Evolutionary conservation across 2,113 vertebrate species (phyloP), one percentile per base, ranked within the genome.

Genomic region (Oostethus manadensis): DNA sequence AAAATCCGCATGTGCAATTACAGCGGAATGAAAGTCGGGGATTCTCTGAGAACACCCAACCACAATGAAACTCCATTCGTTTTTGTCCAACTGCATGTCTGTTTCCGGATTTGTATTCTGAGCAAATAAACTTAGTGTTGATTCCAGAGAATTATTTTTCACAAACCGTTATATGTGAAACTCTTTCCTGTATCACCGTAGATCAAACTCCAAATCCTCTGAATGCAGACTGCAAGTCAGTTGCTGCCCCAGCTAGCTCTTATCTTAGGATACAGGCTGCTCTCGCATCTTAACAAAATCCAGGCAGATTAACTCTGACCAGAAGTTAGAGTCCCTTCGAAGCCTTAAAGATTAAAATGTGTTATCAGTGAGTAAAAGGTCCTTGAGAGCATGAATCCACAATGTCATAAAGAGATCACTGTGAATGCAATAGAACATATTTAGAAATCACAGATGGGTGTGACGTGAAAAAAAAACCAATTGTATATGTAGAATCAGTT

Each of bases 211-310:
- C 71, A 83, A 78, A 87, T 82, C 70, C 66, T 70, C 56, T 10
- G 33, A 78, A 79, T 66, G 53, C 59, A 8, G 42, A 70, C 66
- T 57, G 74, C 71, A 63, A 45, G 76, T 74, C 73, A 57, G 56
- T 70, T 76, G 70, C 73, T 78, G 72, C 70, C 62, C 66, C 1
- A 54, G 73, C 78, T 57, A 42, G 68, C 56, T 68, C 84, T 90
- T 89, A 89, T 90, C 87, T 86, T 46, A 44, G 74, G 66, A 75
- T 77, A 81, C 88, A 87, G 84, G 72, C 84, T 79, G 81, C 84
- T 79, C 81, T 55, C 67, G 71, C 70, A 54, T 68, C 78, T n/a
- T 72, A 73, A 77, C 80, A 62, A 76, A 85, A 86, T 87, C 81
- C 84, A 64, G 54, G 76, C 82, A 87, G 88, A 90, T 90, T 86